These are phyloP conservation scores for Cephus spinipes DNA, from an alignment of 2,888 invertebrate genomes.

Conservation along the genomic window DNA sequence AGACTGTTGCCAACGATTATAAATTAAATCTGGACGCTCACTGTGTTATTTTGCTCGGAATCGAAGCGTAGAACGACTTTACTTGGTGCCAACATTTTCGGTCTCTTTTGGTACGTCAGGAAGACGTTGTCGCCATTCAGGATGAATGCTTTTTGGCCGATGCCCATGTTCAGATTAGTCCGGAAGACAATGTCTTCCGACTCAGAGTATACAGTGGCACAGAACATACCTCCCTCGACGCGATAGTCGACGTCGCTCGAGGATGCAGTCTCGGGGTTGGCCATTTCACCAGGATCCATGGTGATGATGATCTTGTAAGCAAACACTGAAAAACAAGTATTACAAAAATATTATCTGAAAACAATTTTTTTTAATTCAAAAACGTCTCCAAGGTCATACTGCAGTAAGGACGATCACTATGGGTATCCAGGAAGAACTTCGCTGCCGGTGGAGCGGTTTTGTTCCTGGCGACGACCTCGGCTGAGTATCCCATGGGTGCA, in stretches of 20 bases:
- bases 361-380: slow-evolving; percentile 1
- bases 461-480: slow-evolving; percentile 41
- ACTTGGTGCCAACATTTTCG: slow-evolving; percentile 21
- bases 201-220: slow-evolving; percentile 23
- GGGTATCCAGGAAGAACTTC: slow-evolving; percentile 59
- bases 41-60: slow-evolving; percentile 22
- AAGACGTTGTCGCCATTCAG: slow-evolving; percentile 24
- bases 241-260: not conserved
- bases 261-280: not conserved
- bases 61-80: slow-evolving; percentile 27
- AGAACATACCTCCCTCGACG: slow-evolving; percentile 15
- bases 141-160: slow-evolving; percentile 18
- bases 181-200: slow-evolving; percentile 25
- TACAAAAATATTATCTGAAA: not conserved
- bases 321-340: slow-evolving; percentile 18
- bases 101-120: slow-evolving; percentile 24
- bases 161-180: slow-evolving; percentile 24
- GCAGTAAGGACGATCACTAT: slow-evolving; percentile 55
- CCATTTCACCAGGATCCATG: slow-evolving; percentile 10
- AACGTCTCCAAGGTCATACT: slow-evolving; percentile 38
- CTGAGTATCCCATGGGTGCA: slow-evolving; percentile 54
- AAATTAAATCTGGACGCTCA: slow-evolving; percentile 10
- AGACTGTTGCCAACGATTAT: not conserved
- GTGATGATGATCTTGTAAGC: slow-evolving; percentile 26
- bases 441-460: slow-evolving; percentile 29